phyloP scores from a whole-genome alignment of 2,888 invertebrate genomes.

The Melieria omissa region DNA sequence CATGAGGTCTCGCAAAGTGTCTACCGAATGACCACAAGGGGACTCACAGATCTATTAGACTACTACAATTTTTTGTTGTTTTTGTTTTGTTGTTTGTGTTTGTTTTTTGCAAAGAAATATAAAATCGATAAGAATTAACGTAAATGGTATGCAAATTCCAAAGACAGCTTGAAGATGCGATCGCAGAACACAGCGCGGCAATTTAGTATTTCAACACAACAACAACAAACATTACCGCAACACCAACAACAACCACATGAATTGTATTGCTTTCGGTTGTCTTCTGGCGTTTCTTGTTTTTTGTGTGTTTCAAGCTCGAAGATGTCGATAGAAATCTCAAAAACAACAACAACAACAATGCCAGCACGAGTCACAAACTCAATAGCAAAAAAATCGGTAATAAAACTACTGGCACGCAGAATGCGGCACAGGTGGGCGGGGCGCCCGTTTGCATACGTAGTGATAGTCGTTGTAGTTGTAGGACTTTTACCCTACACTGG shows the following conservation, averaged over 20 bases:
- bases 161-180: slow-evolving; percentile 33
- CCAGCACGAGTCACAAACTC: not conserved
- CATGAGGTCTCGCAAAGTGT: not conserved
- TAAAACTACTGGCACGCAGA: too few species aligned
- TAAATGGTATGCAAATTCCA: slow-evolving; percentile 1
- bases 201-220: not conserved
- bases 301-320: too few species aligned
- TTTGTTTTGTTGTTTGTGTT: too few species aligned
- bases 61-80: too few species aligned
- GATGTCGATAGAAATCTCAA: not conserved
- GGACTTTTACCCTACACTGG: not conserved
- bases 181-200: slow-evolving; percentile 9
- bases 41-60: too few species aligned
- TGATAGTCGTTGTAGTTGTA: not conserved
- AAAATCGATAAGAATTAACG: too few species aligned
- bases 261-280: too few species aligned
- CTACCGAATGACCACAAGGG: slow-evolving; percentile 16
- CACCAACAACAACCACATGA: slow-evolving; percentile 16
- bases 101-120: too few species aligned
- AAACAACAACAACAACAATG: slow-evolving; percentile 8
- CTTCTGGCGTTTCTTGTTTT: too few species aligned
- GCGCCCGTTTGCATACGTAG: too few species aligned
- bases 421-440: too few species aligned
- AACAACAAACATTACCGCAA: slow-evolving; percentile 20
- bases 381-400: not conserved